Base-by-base conservation (phyloP, 23 tunicate species). In the Trididemnum clinides region DNA sequence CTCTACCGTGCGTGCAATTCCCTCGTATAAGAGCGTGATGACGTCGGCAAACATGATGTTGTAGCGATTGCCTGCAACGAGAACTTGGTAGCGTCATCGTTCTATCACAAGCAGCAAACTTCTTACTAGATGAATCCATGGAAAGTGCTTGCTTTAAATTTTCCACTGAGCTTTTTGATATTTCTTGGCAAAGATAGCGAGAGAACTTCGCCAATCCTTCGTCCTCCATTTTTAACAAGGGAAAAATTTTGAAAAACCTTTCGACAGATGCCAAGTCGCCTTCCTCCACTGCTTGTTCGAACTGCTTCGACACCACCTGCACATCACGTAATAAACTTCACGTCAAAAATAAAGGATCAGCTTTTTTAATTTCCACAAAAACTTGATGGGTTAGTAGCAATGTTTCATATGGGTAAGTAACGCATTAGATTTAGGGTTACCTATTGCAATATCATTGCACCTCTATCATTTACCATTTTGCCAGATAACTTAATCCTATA, bases 1-100 rank as follows among this genome's bases (percentile, higher is more conserved):
- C 64, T 96, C 99, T 0, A 96, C 88, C 3, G 96, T 88, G 0
- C 97, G 71, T 19, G 99, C 99, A 36, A 95, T 95, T 32, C 95
- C 95, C 50, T 95, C 99, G 77, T 85, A 95, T 3, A 95, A 81
- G 19, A 95, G 34, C 2, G 99, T 95, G 28, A 90, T 37, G 3
- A 92, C 85, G 71, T 95, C 99, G 22, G 99, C 91, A 51, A 95
- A 95, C 21, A 90, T 65, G 54, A 95, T 63, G 57, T 90, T 72
- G 38, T 83, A 94, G 0, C 93, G 82, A 51, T 78, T 34, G 66
- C 30, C 83, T 78, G 35, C 6, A 66, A 59, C 18, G 26, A 59
- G 21, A 59, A 59, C 69, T 4, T 6, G 26, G n/a, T n/a, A n/a
- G n/a, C n/a, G n/a, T n/a, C n/a, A n/a, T n/a, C n/a, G n/a, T n/a